Conservation (phyloP, 2,888 invertebrate genomes). For the Gasteruption jaculator region DNA sequence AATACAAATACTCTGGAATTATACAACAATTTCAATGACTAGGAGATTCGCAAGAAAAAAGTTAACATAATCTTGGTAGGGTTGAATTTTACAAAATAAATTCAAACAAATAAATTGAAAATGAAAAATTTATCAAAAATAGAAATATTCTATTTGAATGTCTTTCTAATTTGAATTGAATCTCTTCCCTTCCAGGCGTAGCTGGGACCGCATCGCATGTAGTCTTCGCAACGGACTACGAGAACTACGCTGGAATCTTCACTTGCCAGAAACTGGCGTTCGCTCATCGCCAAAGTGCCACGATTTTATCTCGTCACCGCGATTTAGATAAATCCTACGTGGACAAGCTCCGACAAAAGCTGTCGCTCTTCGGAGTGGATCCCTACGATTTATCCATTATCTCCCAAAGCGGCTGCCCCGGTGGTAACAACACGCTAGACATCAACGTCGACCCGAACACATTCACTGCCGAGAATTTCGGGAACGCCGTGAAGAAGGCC, state of each 20-base stretch:
- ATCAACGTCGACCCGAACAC: conserved; percentile 74
- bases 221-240: conserved; percentile 71
- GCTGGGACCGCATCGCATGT: conserved; percentile 73
- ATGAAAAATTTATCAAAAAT: too few species aligned
- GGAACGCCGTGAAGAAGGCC: conserved; percentile 66
- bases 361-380: conserved; percentile 66
- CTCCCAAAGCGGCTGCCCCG: conserved; percentile 67
- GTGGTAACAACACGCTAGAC: conserved; percentile 56
- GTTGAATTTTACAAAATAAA: background rate
- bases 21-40: too few species aligned
- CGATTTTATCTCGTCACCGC: conserved; percentile 72
- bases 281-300: conserved; percentile 72
- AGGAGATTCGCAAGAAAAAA: too few species aligned
- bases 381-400: conserved; percentile 73
- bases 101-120: background rate
- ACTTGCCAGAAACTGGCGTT: conserved; percentile 75
- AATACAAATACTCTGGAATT: too few species aligned
- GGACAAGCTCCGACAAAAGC: conserved; percentile 66
- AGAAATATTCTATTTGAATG: background rate
- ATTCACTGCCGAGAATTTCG: conserved; percentile 70
- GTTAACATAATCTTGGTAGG: too few species aligned
- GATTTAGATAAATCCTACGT: conserved; percentile 67
- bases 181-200: conserved; percentile 56
- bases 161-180: conserved; percentile 5
- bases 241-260: conserved; percentile 70